Evolutionary conservation across 2,113 vertebrate species (phyloP).

Genomic region (Mystacornis crossleyi): DNA sequence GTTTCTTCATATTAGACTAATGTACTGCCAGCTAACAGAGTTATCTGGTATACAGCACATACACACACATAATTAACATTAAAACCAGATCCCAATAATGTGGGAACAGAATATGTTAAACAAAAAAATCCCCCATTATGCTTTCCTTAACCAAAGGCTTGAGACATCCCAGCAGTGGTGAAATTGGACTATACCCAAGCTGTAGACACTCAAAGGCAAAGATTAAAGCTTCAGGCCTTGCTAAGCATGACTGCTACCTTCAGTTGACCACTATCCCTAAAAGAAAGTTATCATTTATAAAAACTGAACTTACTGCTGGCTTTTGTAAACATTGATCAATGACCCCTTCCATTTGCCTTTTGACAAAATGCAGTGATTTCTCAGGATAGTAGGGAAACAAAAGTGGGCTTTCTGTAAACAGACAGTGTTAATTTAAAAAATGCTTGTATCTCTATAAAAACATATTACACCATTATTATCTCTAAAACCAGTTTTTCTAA

Average conservation of each 20-base stretch:
- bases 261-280: not conserved
- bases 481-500: not conserved
- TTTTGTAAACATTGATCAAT: slow-evolving; percentile 93
- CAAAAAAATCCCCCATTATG: not conserved
- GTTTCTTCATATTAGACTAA: not conserved
- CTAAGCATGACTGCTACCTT: not conserved
- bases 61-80: not conserved
- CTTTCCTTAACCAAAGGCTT: not conserved
- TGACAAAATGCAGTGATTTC: slow-evolving; percentile 96
- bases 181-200: not conserved
- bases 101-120: not conserved
- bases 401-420: slow-evolving; percentile 87
- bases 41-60: not conserved
- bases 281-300: not conserved
- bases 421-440: not conserved
- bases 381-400: slow-evolving; percentile 94
- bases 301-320: slow-evolving; percentile 85
- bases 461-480: not conserved
- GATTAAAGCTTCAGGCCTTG: not conserved
- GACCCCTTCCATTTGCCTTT: slow-evolving; percentile 90
- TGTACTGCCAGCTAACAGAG: not conserved
- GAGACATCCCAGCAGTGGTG: not conserved
- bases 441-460: not conserved
- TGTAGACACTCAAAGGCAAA: not conserved
- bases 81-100: not conserved